Evolutionary conservation across 2,797 vertebrate genomes (phyloP).

Genomic region (Sebastes paucispinis): DNA sequence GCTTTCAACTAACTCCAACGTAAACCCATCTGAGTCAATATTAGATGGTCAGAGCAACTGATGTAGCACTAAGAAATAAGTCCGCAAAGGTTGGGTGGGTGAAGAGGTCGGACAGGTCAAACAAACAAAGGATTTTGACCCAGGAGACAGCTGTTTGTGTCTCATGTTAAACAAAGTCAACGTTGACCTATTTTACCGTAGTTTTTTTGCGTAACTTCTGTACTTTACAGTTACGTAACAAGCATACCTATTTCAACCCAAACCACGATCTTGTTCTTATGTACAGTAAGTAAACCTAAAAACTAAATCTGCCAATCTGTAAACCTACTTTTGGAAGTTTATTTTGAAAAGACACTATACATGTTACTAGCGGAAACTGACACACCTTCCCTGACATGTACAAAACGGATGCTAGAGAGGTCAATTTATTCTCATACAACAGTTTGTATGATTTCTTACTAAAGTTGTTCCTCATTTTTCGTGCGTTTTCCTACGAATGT

Average conservation of each 20-base stretch:
- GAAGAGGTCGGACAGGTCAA: too few species aligned
- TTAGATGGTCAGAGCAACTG: too few species aligned
- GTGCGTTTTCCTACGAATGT: too few species aligned
- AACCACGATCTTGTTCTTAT: not conserved
- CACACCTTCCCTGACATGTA: not conserved
- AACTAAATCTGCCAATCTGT: not conserved
- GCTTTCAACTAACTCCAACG: too few species aligned
- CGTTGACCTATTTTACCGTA: not conserved
- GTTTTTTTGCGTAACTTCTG: not conserved
- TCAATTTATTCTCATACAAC: fast-evolving
- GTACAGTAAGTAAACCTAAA: not conserved
- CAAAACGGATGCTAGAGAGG: not conserved
- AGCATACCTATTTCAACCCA: not conserved
- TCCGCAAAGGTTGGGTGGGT: too few species aligned
- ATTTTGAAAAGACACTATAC: not conserved
- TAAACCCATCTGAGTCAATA: too few species aligned
- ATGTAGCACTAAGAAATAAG: too few species aligned
- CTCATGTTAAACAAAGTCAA: too few species aligned
- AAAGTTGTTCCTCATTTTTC: too few species aligned
- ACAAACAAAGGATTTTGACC: too few species aligned
- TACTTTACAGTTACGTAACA: not conserved
- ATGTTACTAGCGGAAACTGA: not conserved
- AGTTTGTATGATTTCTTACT: too few species aligned
- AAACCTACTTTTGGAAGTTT: not conserved
- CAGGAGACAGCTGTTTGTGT: too few species aligned